Percentiles rank a stretch among this genome's conserved stretches.
These are phyloP conservation scores for Slavum lentiscoides DNA, from an alignment of 2,888 invertebrate species.

Conservation along the genomic window DNA sequence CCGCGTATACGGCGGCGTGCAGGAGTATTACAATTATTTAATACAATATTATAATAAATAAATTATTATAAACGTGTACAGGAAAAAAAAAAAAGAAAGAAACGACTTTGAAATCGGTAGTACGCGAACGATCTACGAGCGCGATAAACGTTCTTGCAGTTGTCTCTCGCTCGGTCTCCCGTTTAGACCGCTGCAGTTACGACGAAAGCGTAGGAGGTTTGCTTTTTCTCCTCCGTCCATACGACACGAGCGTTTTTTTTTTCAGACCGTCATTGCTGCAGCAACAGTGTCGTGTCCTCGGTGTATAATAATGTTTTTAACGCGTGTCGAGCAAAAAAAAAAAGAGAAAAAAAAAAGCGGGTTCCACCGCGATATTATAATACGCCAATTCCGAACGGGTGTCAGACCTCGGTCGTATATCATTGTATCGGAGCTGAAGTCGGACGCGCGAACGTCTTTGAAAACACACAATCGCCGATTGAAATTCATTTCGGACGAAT, in stretches of 20 bases:
- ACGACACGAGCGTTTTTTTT: too few species aligned
- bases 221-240: not conserved
- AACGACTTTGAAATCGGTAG: not conserved
- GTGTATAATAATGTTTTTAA: not conserved
- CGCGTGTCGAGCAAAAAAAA: not conserved
- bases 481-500: constrained; percentile 36
- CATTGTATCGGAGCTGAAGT: too few species aligned
- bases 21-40: too few species aligned
- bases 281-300: not conserved
- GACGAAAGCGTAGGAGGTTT: not conserved
- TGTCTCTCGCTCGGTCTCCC: not conserved
- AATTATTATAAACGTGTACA: not conserved
- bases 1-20: too few species aligned
- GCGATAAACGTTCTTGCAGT: not conserved
- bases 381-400: not conserved
- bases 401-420: not conserved
- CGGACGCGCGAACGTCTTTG: constrained; percentile 1
- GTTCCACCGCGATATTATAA: not conserved
- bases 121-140: not conserved
- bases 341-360: not conserved
- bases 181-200: not conserved
- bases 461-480: constrained; percentile 39
- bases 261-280: not conserved
- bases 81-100: too few species aligned
- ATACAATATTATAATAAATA: not conserved